Evolutionary conservation across 2,888 invertebrate species (phyloP).

Genomic region (Rhamphomyia laevipes): DNA sequence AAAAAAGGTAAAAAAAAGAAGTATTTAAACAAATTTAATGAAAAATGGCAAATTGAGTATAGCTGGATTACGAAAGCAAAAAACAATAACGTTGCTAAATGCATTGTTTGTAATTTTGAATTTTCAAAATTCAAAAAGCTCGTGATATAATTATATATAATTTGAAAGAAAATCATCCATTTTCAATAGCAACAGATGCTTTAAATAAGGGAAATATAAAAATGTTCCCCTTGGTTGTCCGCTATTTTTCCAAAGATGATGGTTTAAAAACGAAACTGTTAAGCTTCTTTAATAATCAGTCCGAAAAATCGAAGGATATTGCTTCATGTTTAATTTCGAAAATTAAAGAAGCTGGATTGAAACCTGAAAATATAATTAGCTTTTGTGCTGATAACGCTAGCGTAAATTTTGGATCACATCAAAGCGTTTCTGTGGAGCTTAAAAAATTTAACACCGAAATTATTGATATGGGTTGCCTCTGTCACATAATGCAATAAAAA

Average conservation of each 20-base stretch:
- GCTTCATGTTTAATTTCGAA: constrained; percentile 4
- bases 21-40: neutral
- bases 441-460: constrained; percentile 5
- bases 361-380: constrained; percentile 3
- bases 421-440: constrained; percentile 10
- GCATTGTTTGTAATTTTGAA: neutral
- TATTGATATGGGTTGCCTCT: neutral
- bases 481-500: constrained; percentile 10
- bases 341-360: neutral
- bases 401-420: constrained; percentile 10
- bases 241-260: constrained; percentile 1
- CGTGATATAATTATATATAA: constrained; percentile 1
- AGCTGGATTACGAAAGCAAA: neutral
- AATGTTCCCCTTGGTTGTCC: neutral
- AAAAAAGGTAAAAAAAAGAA: too few species aligned
- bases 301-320: constrained; percentile 7
- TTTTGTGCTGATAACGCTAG: constrained; percentile 12
- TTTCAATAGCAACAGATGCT: constrained; percentile 5
- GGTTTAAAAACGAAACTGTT: constrained; percentile 3
- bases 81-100: neutral
- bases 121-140: constrained; percentile 1
- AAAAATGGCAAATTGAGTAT: neutral
- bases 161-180: constrained; percentile 1
- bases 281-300: constrained; percentile 1
- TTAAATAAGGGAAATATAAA: constrained; percentile 5